A percentile compares a stretch with the other conserved stretches of the same genome.
Conservation (phyloP, 2,113 vertebrate species). For the Tyrannus savana region DNA sequence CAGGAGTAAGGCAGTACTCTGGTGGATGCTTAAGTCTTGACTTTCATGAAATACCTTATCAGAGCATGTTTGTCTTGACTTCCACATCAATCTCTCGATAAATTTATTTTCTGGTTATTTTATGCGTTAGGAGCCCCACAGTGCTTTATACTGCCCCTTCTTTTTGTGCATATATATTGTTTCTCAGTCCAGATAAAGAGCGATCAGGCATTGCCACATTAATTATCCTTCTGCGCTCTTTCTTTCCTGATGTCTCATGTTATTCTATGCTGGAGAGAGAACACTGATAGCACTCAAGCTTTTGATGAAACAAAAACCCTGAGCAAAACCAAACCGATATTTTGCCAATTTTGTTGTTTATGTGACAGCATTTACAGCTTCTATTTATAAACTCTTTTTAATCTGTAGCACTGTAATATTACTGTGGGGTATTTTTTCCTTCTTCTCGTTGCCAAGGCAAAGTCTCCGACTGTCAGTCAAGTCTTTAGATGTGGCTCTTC, state of each 20-base stretch:
- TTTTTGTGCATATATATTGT: neutral
- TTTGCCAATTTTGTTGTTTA: neutral
- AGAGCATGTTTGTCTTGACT: neutral
- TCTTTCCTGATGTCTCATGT: neutral
- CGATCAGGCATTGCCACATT: neutral
- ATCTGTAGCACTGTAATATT: neutral
- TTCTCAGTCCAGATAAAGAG: neutral
- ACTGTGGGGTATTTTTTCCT: neutral
- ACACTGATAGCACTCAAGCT: neutral
- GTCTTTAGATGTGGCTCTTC: neutral
- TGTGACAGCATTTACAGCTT: neutral
- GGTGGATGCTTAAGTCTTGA: neutral
- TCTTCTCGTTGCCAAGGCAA: neutral
- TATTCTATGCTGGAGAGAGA: neutral
- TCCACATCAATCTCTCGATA: neutral
- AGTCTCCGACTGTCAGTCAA: neutral
- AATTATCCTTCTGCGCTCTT: neutral
- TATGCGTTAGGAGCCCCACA: neutral
- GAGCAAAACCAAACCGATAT: neutral
- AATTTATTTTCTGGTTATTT: neutral
- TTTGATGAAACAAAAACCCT: neutral
- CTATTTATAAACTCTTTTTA: neutral
- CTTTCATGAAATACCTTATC: neutral
- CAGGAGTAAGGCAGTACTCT: neutral
- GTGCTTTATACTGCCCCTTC: neutral